Conservation (phyloP, 1,140 invertebrate species). For the Drosophila tropicalis region DNA sequence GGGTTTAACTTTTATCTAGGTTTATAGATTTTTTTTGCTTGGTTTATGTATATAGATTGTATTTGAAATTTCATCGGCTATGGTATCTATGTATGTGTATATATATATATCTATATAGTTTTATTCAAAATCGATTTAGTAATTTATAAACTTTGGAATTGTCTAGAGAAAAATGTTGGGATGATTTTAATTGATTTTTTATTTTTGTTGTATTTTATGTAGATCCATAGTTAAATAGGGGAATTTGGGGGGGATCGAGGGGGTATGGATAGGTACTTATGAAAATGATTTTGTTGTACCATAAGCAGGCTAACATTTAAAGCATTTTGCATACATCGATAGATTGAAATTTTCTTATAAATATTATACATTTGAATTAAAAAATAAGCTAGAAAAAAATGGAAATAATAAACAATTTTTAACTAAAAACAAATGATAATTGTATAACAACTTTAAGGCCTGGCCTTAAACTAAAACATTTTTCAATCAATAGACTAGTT, state of each 20-base stretch:
- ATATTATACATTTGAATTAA: neutral
- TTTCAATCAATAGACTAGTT: slow-evolving; percentile 69
- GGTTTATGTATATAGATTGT: slow-evolving; percentile 34
- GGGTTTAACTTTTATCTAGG: slow-evolving; percentile 49
- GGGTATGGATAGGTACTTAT: slow-evolving; percentile 69
- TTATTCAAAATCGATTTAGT: slow-evolving; percentile 55
- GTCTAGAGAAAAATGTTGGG: slow-evolving; percentile 49
- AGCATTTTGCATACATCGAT: slow-evolving; percentile 68
- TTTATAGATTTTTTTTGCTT: slow-evolving; percentile 19
- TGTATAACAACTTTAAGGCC: slow-evolving; percentile 66
- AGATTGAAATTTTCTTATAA: slow-evolving; percentile 30
- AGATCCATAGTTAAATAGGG: slow-evolving; percentile 20
- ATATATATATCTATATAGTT: slow-evolving; percentile 50
- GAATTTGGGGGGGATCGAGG: neutral
- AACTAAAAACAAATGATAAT: slow-evolving; percentile 30
- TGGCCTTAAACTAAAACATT: slow-evolving; percentile 59
- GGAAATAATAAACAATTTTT: slow-evolving; percentile 31
- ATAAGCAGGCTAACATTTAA: slow-evolving; percentile 80
- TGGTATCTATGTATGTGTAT: slow-evolving; percentile 39
- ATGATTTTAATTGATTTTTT: slow-evolving; percentile 44
- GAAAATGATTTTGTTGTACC: slow-evolving; percentile 73
- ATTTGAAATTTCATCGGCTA: slow-evolving; percentile 69
- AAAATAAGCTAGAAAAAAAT: slow-evolving; percentile 24
- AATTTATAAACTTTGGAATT: slow-evolving; percentile 58
- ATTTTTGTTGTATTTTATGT: slow-evolving; percentile 47